These are phyloP conservation scores for Dipodomys spectabilis DNA, from an alignment of 2,113 vertebrate species.

Conservation along the genomic window DNA sequence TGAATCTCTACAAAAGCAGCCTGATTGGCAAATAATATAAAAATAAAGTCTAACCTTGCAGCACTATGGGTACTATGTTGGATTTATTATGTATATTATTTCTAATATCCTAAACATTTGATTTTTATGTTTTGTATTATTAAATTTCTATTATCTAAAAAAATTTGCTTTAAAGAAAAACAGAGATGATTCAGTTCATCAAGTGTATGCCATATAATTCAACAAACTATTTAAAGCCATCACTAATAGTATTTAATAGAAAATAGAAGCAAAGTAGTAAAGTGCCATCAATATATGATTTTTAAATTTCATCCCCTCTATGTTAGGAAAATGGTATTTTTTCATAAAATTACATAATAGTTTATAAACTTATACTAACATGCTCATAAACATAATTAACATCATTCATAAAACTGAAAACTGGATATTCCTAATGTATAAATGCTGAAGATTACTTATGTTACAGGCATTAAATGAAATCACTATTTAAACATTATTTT, in stretches of 20 bases:
- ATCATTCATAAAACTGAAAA: not conserved
- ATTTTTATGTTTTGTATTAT: slow-evolving; percentile 85
- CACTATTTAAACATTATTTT: no score
- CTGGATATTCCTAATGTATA: not conserved
- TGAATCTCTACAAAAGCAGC: slow-evolving; percentile 49
- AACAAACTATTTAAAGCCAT: not conserved
- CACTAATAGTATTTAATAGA: not conserved
- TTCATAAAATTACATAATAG: not conserved
- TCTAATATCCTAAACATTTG: slow-evolving; percentile 83
- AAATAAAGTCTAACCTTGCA: slow-evolving; percentile 76
- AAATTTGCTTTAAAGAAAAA: no score
- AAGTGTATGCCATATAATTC: not conserved
- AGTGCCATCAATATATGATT: not conserved
- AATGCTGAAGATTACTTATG: no score
- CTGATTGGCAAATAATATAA: slow-evolving; percentile 65
- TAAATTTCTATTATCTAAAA: slow-evolving; percentile 80
- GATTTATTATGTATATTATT: slow-evolving; percentile 81
- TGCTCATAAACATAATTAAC: not conserved
- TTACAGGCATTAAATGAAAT: no score
- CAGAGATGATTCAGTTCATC: not conserved
- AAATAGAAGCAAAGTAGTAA: not conserved
- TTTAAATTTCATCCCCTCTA: no score
- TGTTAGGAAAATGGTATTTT: not conserved
- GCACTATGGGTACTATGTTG: slow-evolving; percentile 68
- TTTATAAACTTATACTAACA: no score